Conservation (phyloP, 2,797 vertebrate genomes). For the Natrix natrix region DNA sequence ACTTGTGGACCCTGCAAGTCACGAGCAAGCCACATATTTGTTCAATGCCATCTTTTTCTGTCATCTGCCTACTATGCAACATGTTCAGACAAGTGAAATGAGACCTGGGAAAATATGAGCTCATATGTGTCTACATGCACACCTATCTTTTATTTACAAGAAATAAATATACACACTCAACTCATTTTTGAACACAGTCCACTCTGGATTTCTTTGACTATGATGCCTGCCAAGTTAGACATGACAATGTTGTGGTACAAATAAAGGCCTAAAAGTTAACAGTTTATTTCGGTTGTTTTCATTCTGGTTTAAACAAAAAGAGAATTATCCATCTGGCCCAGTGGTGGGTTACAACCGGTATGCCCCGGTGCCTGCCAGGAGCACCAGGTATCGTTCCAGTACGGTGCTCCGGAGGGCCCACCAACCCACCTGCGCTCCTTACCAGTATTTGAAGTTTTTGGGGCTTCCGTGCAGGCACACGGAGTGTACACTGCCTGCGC, state of each 20-base stretch:
- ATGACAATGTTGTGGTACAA: background rate
- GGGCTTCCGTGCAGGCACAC: no score
- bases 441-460: no score
- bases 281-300: background rate
- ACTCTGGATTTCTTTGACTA: conserved; percentile 11
- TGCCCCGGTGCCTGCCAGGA: no score
- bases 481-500: no score
- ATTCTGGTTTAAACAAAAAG: conserved; percentile 4
- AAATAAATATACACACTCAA: background rate
- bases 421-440: no score
- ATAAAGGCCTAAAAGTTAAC: conserved; percentile 16
- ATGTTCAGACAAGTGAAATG: conserved; percentile 11
- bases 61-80: background rate
- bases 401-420: no score
- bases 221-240: background rate
- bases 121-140: background rate
- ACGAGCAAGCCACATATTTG: background rate
- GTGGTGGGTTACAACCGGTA: no score
- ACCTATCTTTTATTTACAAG: conserved; percentile 11
- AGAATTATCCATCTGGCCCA: background rate
- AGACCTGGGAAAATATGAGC: background rate
- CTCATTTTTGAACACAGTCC: background rate
- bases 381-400: no score
- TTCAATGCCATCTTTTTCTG: background rate
- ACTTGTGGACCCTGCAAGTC: background rate